Evolutionary conservation across 2,797 vertebrate genomes (phyloP), one percentile per base, ranked within the genome.

Genomic region (Labeo calbasu): DNA sequence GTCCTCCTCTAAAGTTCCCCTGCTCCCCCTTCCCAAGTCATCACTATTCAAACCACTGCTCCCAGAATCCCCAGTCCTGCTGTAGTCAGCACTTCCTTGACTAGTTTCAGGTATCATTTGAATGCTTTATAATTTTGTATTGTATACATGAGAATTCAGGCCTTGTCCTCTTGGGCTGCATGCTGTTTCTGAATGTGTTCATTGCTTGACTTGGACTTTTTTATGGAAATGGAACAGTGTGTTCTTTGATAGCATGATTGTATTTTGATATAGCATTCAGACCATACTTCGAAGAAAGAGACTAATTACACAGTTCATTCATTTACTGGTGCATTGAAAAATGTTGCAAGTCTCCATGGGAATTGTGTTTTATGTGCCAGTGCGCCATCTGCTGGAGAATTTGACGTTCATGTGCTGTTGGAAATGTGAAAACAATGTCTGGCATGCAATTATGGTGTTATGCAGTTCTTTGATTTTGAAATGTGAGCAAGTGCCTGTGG

Each of bases 51-150:
- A 91, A 89, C 93, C 89, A 92, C 93, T 89, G 90, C 93, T 90
- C 87, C 95, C 86, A 94, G 94, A 88, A 90, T 95, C 89, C 93
- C 95, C 91, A 97, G 95, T 89, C 94, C 96, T 92, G 93, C 94
- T 90, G 90, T 95, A 94, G 94, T 96, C 95, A 95, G 92, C 95
- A 95, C 94, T 92, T 91, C 92, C 93, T 92, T 94, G 89, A 95
- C 96, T 85, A 95, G 93, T 89, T 94, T 90, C 96, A 99, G 97
- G 98, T 99, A 98, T 92, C 77, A 32, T 48, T 91, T 89, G 86
- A 90, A 85, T 70, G 40, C 19, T 70, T 75, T 0, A 2, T 32
- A 70, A 46, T 21, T 77, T 36, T 82, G 84, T 57, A 65, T 57
- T 61, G 46, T 83, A 61, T 65, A 25, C 32, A 12, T 69, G 43